Conservation (phyloP, 64 coral and sea anemone genomes). For the Catalaphyllia jardinei region DNA sequence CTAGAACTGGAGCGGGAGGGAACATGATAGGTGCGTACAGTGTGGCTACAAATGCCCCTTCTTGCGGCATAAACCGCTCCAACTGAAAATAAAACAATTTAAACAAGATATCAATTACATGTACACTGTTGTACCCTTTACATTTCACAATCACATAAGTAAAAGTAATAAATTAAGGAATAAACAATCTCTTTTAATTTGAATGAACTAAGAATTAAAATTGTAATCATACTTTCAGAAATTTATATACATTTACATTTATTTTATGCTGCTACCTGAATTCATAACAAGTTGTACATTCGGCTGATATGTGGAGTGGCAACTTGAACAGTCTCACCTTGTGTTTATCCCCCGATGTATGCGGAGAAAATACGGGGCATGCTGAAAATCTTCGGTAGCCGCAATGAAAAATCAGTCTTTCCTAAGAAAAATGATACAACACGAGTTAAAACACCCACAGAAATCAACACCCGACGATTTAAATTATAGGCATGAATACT, state of each 20-base stretch:
- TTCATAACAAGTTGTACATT: too few relatives aligned
- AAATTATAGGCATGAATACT: too few relatives aligned
- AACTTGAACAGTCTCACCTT: slow-evolving; percentile 55
- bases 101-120: neutral
- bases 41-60: slow-evolving; percentile 80
- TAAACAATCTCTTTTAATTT: neutral
- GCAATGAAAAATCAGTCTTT: slow-evolving; percentile 88
- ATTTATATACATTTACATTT: too few relatives aligned
- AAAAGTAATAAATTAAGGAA: neutral
- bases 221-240: too few relatives aligned
- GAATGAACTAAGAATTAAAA: too few relatives aligned
- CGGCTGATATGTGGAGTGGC: too few relatives aligned
- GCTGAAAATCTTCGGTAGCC: slow-evolving; percentile 87
- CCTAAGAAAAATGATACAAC: slow-evolving; percentile 24
- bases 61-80: slow-evolving; percentile 91
- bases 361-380: slow-evolving; percentile 78
- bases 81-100: slow-evolving; percentile 53
- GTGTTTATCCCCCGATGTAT: slow-evolving; percentile 84
- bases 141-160: too few relatives aligned
- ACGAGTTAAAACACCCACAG: too few relatives aligned
- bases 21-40: slow-evolving; percentile 92
- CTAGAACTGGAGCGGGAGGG: slow-evolving; percentile 73
- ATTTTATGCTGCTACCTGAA: too few relatives aligned
- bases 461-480: neutral
- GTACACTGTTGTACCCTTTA: too few relatives aligned